A percentile compares a stretch with the other conserved stretches of the same genome.
phyloP scores from a whole-genome alignment of 2,888 invertebrate genomes.

The Iphiclides podalirius region DNA sequence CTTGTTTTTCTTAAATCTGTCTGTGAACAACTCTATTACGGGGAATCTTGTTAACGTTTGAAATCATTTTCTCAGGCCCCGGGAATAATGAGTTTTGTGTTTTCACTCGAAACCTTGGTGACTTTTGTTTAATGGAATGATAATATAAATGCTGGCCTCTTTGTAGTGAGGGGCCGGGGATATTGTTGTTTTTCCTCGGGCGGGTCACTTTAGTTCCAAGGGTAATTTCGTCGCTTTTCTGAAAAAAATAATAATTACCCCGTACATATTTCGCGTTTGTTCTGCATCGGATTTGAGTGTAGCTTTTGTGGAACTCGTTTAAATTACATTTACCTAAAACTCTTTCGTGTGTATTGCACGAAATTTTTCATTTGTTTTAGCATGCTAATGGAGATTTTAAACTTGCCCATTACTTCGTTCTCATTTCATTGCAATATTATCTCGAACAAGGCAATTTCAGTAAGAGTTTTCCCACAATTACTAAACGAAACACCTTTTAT shows the following conservation, averaged over 20 bases:
- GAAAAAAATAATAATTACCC: constrained; percentile 50
- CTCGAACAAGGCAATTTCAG: too few species aligned
- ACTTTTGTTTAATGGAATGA: constrained; percentile 80
- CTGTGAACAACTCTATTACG: constrained; percentile 74
- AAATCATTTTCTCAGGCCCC: constrained; percentile 73
- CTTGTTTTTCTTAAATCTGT: constrained; percentile 77
- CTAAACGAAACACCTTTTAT: too few species aligned
- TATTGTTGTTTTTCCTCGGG: constrained; percentile 73
- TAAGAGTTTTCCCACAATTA: too few species aligned
- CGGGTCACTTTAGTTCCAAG: constrained; percentile 73
- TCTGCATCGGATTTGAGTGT: constrained; percentile 47
- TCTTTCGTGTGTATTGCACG: not conserved
- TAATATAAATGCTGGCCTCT: constrained; percentile 76
- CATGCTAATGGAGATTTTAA: not conserved
- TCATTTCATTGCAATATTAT: not conserved
- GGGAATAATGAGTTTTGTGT: constrained; percentile 76
- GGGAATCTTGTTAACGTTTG: constrained; percentile 78
- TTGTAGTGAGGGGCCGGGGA: constrained; percentile 70
- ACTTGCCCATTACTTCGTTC: not conserved
- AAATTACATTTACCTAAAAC: constrained; percentile 19
- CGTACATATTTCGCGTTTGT: constrained; percentile 57
- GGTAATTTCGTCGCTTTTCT: constrained; percentile 70
- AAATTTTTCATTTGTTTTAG: not conserved
- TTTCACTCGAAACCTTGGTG: constrained; percentile 77
- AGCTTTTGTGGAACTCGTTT: constrained; percentile 14